Evolutionary conservation across 1,140 invertebrate genomes (phyloP), one percentile per base, ranked within the genome.

Genomic region (Anagrus nilaparvatae): DNA sequence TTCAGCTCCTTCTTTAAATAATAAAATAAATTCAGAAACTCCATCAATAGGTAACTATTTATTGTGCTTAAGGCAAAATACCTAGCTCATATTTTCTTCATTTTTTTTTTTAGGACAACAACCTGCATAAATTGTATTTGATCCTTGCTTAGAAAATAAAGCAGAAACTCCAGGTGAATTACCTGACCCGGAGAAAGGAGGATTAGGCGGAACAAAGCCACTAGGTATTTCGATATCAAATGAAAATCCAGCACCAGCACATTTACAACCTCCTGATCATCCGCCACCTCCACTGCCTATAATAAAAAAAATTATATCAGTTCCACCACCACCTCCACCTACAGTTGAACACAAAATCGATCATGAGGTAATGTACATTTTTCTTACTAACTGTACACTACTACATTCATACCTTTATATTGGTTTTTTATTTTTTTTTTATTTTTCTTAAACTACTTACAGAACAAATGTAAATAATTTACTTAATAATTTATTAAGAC

Each of bases 161-260:
- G 60, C 73, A 2, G 80, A 82, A 55, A 79, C 78, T 2, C 78
- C 79, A 0, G 79, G 80, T 2, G 84, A 89, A 68, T 70, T 77
- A 51, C 80, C 82, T 0, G 81, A 87, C 69, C 75, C 77, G 1
- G 76, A 78, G 7, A 69, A 78, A 39, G 75, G 74, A 32, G 85
- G 85, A 19, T 65, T 87, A 46, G 79, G 82, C 32, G 84, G 83
- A 9, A 69, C 82, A 23, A 70, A 85, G 44, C 85, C 85, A 4
- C 60, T 88, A 12, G 78, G 77, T 46, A 55, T 75, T 44, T 55
- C 72, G n/a, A 57, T 71, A 3, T 65, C 64, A 25, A 75, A 71
- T 16, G 50, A 54, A 37, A 67, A 75, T 44, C 71, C 10, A 24
- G 14, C 6, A 5, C 13, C 2, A 14, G 20, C 3, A 10, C 21